Evolutionary conservation across 2,113 vertebrate genomes (phyloP), one percentile per base, ranked within the genome.

Genomic region (Myocastor coypus): DNA sequence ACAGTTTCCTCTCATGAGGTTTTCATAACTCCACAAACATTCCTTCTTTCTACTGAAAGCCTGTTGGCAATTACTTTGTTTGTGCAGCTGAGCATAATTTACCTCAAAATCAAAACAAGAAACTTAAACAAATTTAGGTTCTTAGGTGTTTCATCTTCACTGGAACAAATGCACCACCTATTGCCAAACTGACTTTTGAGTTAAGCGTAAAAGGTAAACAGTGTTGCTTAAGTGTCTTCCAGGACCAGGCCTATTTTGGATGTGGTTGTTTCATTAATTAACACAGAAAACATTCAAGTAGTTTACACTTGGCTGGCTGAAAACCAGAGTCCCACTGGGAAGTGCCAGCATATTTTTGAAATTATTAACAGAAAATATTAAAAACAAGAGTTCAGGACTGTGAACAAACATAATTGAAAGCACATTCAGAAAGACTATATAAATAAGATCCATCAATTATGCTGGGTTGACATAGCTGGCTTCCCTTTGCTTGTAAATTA

Each of bases 101-200:
- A 86, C 87, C 96, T 92, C 97, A 96, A 97, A 89, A 97, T 13
- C 40, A 97, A 95, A 97, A 97, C 96, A 84, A 86, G 90, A 97
- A 97, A 97, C 97, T 97, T 4, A 66, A 97, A 97, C 88, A 87
- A 94, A 96, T 97, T 96, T 83, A 50, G 42, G 66, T 96, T 97
- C 52, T 63, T 96, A 97, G 91, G 95, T 98, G 95, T 97, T 98
- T 95, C 75, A 84, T 97, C 95, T 97, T 97, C 94, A 82, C 89
- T 97, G 92, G 82, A 98, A 98, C 88, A 98, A 97, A 93, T 78
- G 92, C 14, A 82, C 75, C 87, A 46, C 97, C 94, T 97, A 92
- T 90, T 94, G 85, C 91, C 78, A 71, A 94, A 71, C 46, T 89
- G 96, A 82, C 94, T 95, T 94, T 34, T 86, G 82, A 96, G 82